Evolutionary conservation across 2,113 vertebrate genomes (phyloP), one percentile per base, ranked within the genome.

Genomic region (Bolborhynchus lineola): DNA sequence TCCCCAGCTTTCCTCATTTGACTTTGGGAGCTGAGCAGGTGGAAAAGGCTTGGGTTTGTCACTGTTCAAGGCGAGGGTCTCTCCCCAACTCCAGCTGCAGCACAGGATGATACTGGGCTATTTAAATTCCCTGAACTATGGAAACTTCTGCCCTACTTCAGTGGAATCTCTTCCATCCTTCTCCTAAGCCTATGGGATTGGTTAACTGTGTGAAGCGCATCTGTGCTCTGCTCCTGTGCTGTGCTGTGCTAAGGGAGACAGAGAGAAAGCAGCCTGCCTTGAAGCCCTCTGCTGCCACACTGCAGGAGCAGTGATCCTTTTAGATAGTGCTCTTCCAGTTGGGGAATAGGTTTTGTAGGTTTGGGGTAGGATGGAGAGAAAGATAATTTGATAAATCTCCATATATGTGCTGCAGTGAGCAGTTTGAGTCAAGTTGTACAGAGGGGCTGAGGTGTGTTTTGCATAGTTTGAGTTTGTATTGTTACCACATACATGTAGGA

Each of bases 151-250:
- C 13, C 33, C 46, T 67, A 1, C 37, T 26, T 84, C 31, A 53
- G 0, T 75, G 37, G 13, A 63, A 35, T 84, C 23, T 75, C 37
- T 50, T 68, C 72, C 46, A 19, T 78, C 60, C 11, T 78, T 55
- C 14, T 83, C 60, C 18, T 57, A 12, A 19, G 15, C 11, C 74
- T 19, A 1, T 33, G 63, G 68, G 16, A 67, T 39, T 69, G 2
- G 0, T 5, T 42, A 42, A 53, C 23, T 4, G 0, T 39, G 7
- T 18, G 57, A 68, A 84, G n/a, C 55, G 39, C 9, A 1, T 42
- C 75, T 89, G 75, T 71, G 18, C 50, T 77, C 31, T 23, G 21
- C 16, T 91, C 19, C 35, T 2, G 2, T 1, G 5, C 28, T 2
- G 2, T 1, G 5, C 28, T 80, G 76, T 77, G 41, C 50, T 68